Percentiles rank a stretch among this genome's conserved stretches.
These are phyloP conservation scores for Abrostola triplasia DNA, from an alignment of 2,888 invertebrate genomes.

Conservation along the genomic window DNA sequence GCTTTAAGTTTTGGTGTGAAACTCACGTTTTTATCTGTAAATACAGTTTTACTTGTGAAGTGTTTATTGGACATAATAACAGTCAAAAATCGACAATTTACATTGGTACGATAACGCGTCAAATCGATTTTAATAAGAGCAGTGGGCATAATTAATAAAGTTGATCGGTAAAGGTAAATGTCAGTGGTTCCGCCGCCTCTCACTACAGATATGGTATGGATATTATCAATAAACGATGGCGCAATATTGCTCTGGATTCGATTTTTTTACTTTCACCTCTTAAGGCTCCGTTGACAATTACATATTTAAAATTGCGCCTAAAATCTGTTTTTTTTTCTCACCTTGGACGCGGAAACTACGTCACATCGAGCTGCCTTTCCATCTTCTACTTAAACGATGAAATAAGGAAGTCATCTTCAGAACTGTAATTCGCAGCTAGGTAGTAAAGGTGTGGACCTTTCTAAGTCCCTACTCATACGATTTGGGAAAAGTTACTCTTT, in stretches of 20 bases:
- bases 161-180: slow-evolving; percentile 50
- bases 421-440: too few species aligned
- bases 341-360: too few species aligned
- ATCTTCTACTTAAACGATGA: too few species aligned
- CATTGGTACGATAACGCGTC: slow-evolving; percentile 20
- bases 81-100: slow-evolving; percentile 18
- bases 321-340: too few species aligned
- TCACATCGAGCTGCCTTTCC: too few species aligned
- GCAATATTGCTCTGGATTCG: slow-evolving; percentile 63
- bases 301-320: not conserved
- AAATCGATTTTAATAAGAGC: slow-evolving; percentile 16
- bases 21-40: not conserved
- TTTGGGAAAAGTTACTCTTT: too few species aligned
- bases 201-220: slow-evolving; percentile 43
- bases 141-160: slow-evolving; percentile 40
- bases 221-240: slow-evolving; percentile 50
- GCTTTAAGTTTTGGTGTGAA: not conserved
- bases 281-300: slow-evolving; percentile 13
- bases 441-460: too few species aligned
- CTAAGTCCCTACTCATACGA: too few species aligned
- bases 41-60: slow-evolving; percentile 15
- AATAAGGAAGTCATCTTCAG: too few species aligned
- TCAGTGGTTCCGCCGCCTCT: slow-evolving; percentile 54
- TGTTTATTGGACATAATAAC: slow-evolving; percentile 26
- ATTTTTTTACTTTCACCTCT: slow-evolving; percentile 60